Base-by-base conservation (phyloP, 2,113 vertebrate genomes). In the Platycercus adscitus region DNA sequence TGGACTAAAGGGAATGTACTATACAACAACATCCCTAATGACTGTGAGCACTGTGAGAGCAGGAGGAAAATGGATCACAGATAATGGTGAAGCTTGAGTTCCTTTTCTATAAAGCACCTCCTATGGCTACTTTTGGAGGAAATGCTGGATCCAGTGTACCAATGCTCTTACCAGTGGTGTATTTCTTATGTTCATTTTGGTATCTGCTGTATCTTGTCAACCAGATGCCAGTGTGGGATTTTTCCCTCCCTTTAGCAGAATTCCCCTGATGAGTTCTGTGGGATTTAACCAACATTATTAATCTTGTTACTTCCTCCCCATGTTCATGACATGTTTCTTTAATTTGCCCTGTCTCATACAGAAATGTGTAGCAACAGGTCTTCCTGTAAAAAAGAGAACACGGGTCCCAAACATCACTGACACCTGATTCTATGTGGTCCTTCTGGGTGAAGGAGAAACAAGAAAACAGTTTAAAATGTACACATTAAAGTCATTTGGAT, bases 11-110 rank as follows among this genome's bases (percentile, higher is more conserved):
- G 35, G 65, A 68, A 71, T 26, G 8, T 61, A 35, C 11, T 75
- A 35, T 81, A 41, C 65, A 84, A 26, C 33, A 80, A 7, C 44
- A 72, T 60, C 28, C 10, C 25, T 49, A 41, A 10, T 28, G 52
- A 52, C 39, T 1, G 0, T 60, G 43, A 71, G 25, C 1, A 1
- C 15, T 88, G 24, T 33, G 21, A 70, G 31, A 75, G 31, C 46
- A 84, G 50, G 13, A 53, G 9, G 11, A 10, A 13, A 75, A 58
- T 13, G 29, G 25, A 73, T 66, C 23, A 60, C 35, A 64, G 69
- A 49, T 7, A 73, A 41, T 0, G 4, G 21, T 29, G 72, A 65
- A 66, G 23, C 10, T 41, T 44, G 55, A 63, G 10, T 41, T 31
- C 19, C 23, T 63, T 73, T 83, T 7, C 69, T 61, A 1, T 37